Percentiles rank a stretch among this genome's conserved stretches.
phyloP scores from a whole-genome alignment of 2,888 invertebrate genomes.

The Acanthosepion pharaonis region DNA sequence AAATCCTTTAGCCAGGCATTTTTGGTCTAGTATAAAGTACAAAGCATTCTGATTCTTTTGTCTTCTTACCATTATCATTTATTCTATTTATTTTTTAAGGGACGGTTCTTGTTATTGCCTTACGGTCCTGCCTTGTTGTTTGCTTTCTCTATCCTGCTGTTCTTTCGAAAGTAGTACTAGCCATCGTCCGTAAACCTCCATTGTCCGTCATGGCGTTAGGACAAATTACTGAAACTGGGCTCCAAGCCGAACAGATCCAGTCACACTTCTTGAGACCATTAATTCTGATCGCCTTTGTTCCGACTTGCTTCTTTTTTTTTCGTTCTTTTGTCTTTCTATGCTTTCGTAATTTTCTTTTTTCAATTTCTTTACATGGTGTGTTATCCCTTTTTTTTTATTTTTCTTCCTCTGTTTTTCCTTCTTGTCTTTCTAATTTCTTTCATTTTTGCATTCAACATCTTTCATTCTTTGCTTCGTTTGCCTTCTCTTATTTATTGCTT shows the following conservation, averaged over 20 bases:
- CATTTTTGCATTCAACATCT: too few relatives aligned
- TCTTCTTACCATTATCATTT: neutral
- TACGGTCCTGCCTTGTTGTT: neutral
- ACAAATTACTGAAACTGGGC: neutral
- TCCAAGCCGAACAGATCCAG: neutral
- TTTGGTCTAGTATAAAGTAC: neutral
- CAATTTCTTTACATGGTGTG: neutral
- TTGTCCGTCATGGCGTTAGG: neutral
- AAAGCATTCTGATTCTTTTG: neutral
- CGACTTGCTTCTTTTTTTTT: neutral
- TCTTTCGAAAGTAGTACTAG: neutral
- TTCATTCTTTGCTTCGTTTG: too few relatives aligned
- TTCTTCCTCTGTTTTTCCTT: neutral
- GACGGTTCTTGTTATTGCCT: neutral
- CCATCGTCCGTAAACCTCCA: neutral
- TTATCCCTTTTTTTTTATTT: neutral
- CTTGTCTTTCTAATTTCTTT: neutral
- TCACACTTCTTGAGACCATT: neutral
- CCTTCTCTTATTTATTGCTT: too few relatives aligned
- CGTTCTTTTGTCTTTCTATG: neutral
- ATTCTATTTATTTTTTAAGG: neutral
- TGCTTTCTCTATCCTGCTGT: neutral
- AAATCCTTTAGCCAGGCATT: neutral
- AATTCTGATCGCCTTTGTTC: neutral
- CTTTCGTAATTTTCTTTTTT: neutral